Evolutionary conservation across 2,113 vertebrate genomes (phyloP), one percentile per base, ranked within the genome.

Genomic region (Sigmodon hispidus): DNA sequence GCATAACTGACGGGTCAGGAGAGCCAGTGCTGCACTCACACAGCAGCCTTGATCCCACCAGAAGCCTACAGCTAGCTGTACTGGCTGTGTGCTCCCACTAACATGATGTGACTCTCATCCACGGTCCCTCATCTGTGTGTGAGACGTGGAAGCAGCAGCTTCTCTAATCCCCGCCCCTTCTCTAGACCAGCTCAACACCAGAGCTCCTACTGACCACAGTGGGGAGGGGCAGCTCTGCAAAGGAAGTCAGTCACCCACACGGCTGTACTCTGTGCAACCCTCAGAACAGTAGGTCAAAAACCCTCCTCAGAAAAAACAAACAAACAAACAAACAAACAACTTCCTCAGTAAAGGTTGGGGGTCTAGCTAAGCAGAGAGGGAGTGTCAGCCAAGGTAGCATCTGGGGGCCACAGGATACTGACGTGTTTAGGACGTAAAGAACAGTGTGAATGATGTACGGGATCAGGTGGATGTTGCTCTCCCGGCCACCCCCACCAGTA

Each of bases 371-470:
- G 43, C 69, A 61, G 48, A 91, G 29, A 48, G 69, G 0, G 24
- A 10, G 19, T 50, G 43, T 11, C 0, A 1, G 48, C 10, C 3
- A 0, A 65, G 1, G 3, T 11, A 21, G 65, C 26, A 22, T 73
- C 87, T 12, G 0, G 21, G 21, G 73, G 88, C 5, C 6, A 9
- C 40, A 9, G 4, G 95, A 67, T 95, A 98, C 99, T 90, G 98
- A 99, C 99, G 99, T 99, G 99, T 99, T 99, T 97, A 99, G 99
- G 96, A 99, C 99, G 2, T 99, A 99, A 98, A 99, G 99, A 98
- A 99, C 99, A 11, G 99, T 99, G 98, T 99, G 99, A 96, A 99
- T 99, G 97, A 99, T 99, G 98, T 99, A 99, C 0, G 99, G 99
- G 96, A 99, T 99, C 98, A 99, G 99, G 98, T 99, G 99, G 93